These are phyloP conservation scores for Platynereis dumerilii DNA, from an alignment of 2,888 invertebrate species.

Conservation along the genomic window DNA sequence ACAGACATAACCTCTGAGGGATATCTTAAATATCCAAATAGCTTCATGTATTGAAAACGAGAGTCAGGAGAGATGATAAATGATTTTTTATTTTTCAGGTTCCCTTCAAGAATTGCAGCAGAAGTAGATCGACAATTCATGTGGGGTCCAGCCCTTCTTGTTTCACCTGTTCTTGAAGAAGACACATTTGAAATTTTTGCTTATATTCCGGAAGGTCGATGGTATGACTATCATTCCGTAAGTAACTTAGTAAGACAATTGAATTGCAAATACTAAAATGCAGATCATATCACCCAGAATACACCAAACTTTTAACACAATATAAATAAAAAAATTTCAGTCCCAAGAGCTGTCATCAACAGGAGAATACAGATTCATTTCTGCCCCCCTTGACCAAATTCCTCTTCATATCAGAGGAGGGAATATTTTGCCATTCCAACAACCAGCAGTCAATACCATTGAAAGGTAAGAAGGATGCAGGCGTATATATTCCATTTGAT, in stretches of 20 bases:
- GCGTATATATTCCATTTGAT: neutral
- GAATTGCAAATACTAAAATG: too few species aligned
- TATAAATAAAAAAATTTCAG: too few species aligned
- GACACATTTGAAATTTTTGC: conserved; percentile 29
- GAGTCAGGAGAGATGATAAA: too few species aligned
- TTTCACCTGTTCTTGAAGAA: conserved; percentile 55
- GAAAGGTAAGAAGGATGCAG: conserved; percentile 24
- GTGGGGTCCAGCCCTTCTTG: conserved; percentile 63
- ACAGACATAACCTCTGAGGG: too few species aligned
- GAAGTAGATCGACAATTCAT: conserved; percentile 54
- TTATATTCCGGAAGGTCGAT: conserved; percentile 47
- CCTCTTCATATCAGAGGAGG: conserved; percentile 38
- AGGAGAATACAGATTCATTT: too few species aligned
- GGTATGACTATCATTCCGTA: conserved; percentile 55
- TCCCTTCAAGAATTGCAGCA: neutral
- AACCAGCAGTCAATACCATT: conserved; percentile 28
- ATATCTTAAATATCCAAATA: too few species aligned
- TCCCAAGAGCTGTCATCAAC: too few species aligned
- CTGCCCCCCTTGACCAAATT: conserved; percentile 4
- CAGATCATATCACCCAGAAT: too few species aligned
- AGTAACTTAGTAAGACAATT: too few species aligned
- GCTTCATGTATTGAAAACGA: too few species aligned
- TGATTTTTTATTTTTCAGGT: neutral
- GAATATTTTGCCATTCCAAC: conserved; percentile 32
- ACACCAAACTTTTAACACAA: too few species aligned